Percentiles rank a stretch among this genome's conserved stretches.
Evolutionary conservation across 2,888 invertebrate species (phyloP).

Genomic region (Andrena marginata): DNA sequence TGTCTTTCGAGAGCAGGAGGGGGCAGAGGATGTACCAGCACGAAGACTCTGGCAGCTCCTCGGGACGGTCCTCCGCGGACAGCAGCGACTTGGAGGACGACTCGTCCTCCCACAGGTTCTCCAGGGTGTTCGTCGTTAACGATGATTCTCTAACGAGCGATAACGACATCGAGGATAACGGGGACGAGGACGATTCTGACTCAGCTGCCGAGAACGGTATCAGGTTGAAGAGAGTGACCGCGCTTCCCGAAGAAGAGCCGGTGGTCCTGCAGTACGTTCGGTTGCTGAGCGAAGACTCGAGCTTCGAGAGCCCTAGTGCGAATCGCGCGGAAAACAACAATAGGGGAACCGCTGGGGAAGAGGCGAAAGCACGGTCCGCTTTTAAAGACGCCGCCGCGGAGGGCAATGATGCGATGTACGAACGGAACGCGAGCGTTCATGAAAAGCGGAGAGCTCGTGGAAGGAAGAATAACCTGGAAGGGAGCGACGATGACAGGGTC

Average conservation of each 20-base stretch:
- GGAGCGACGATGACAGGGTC: conserved; percentile 33
- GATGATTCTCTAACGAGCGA: conserved; percentile 82
- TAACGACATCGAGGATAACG: conserved; percentile 82
- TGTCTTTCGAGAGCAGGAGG: conserved; percentile 61
- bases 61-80: conserved; percentile 83
- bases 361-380: background rate
- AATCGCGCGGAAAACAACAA: background rate
- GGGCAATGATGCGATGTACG: background rate
- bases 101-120: conserved; percentile 82
- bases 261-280: conserved; percentile 79
- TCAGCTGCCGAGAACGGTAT: conserved; percentile 76
- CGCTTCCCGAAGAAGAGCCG: conserved; percentile 77
- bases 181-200: conserved; percentile 77
- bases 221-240: conserved; percentile 75
- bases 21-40: conserved; percentile 77
- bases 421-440: background rate
- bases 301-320: conserved; percentile 36
- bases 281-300: conserved; percentile 76
- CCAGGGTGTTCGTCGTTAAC: conserved; percentile 84
- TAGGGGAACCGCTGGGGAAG: conserved; percentile 20
- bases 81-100: conserved; percentile 84
- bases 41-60: conserved; percentile 82
- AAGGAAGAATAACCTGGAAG: conserved; percentile 36
- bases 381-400: background rate
- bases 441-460: conserved; percentile 49